phyloP scores from a whole-genome alignment of 2,888 invertebrate genomes.

The Cyaniris semiargus region DNA sequence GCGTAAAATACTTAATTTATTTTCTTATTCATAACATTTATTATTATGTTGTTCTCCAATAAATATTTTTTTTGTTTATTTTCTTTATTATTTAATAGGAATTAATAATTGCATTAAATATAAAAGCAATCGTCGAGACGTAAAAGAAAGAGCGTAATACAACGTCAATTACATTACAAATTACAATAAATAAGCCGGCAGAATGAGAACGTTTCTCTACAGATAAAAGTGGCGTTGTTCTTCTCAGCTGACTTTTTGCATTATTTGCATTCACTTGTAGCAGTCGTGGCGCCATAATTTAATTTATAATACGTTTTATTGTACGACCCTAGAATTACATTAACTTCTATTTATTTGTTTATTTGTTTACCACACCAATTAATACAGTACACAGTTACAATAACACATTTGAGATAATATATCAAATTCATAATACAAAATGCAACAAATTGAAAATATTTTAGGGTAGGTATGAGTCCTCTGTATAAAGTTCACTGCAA shows the following conservation, averaged over 20 bases:
- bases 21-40: too few relatives aligned
- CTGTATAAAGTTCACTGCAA: too few relatives aligned
- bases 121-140: neutral
- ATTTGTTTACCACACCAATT: too few relatives aligned
- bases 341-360: neutral
- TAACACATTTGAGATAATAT: too few relatives aligned
- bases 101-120: neutral
- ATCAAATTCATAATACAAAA: too few relatives aligned
- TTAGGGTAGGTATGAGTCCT: too few relatives aligned
- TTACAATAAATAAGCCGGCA: conserved; percentile 21
- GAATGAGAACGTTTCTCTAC: conserved; percentile 13
- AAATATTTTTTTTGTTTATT: too few relatives aligned
- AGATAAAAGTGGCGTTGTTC: conserved; percentile 16
- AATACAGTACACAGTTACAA: too few relatives aligned
- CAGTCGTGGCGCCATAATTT: conserved; percentile 16
- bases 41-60: too few relatives aligned
- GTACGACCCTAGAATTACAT: neutral
- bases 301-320: conserved; percentile 16
- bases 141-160: neutral
- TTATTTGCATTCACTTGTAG: conserved; percentile 27
- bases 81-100: too few relatives aligned
- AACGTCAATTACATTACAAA: conserved; percentile 13
- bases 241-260: conserved; percentile 9
- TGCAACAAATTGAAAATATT: too few relatives aligned
- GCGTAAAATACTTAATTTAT: too few relatives aligned